phyloP scores from a whole-genome alignment of 2,797 vertebrate species.

The Muscicapa comitata region DNA sequence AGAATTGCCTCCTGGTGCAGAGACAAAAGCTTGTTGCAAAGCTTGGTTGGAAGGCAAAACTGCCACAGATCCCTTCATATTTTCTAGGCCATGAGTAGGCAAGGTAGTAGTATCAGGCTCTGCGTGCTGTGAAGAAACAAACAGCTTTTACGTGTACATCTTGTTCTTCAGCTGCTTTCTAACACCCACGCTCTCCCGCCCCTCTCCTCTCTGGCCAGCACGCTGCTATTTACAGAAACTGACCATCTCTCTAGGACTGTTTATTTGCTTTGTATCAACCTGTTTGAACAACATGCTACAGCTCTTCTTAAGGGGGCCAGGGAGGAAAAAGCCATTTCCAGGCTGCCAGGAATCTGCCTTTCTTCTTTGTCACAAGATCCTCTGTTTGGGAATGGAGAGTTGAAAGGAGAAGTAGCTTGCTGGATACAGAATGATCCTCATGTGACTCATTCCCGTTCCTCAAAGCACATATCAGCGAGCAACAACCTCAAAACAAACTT shows the following conservation, averaged over 20 bases:
- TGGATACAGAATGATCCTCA: conserved; percentile 26
- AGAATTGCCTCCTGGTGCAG: neutral
- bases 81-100: neutral
- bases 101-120: neutral
- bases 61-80: neutral
- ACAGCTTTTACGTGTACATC: conserved; percentile 21
- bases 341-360: conserved; percentile 17
- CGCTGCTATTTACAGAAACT: conserved; percentile 39
- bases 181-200: neutral
- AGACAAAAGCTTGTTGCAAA: neutral
- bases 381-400: conserved; percentile 19
- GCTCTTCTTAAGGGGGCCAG: neutral
- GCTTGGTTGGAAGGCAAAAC: neutral
- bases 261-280: conserved; percentile 59
- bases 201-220: neutral
- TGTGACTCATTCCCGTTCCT: conserved; percentile 45
- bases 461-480: neutral
- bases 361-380: conserved; percentile 34
- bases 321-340: neutral
- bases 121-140: neutral
- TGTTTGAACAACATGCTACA: conserved; percentile 48
- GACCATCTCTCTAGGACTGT: conserved; percentile 1
- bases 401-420: conserved; percentile 57
- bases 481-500: conserved; percentile 53
- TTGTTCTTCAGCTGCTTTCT: conserved; percentile 30